Base-by-base conservation (phyloP, 30 jellyfish, hydroid and myxozoan species). In the Chironex yamaguchii region DNA sequence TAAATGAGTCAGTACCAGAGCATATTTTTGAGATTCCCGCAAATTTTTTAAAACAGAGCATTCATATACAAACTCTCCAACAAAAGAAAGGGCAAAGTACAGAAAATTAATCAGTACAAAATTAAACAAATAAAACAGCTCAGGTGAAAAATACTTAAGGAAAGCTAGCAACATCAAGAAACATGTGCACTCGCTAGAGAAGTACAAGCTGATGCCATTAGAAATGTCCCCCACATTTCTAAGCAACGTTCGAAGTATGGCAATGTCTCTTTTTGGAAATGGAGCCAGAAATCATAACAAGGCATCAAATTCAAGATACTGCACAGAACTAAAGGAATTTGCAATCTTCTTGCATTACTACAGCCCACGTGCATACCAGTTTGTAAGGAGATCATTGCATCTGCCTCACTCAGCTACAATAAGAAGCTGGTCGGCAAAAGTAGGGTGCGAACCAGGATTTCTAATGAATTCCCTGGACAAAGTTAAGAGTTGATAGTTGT, bases 391-490 rank as follows among this genome's bases (percentile, higher is more conserved):
- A 30, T 53, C 78, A 22, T 69, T 76, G 22, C 82, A 52, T 76
- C 71, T 64, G 3, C 91, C 85, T 17, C 91, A 79, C 42, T 83
- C 85, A 22, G 74, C 76, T 0, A 79, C 74, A 29, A 33, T 79
- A 11, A 35, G 85, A 64, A 32, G 83, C 6, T 79, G 91, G 90
- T 58, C 17, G 25, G 49, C 20, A 4, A 79, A 79, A 28, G 49
- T 58, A 6, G 14, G 35, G 11, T 79, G 90, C 64, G 90, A 79
- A 71, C 90, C 90, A 29, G 83, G 90, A 2, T 79, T 79, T 33
- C 49, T 79, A n/a, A 25, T 21, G 26, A 58, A 79, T 22, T 53
- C 81, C 23, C 25, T 76, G 52, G 88, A 76, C 6, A n/a, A 49
- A 30, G 62, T 34, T 29, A 32, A 36, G 4, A 28, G 85, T 63